A percentile compares a stretch with the other conserved stretches of the same genome.
phyloP scores from a whole-genome alignment of 2,797 vertebrate genomes.

The Acipenser transmontanus region DNA sequence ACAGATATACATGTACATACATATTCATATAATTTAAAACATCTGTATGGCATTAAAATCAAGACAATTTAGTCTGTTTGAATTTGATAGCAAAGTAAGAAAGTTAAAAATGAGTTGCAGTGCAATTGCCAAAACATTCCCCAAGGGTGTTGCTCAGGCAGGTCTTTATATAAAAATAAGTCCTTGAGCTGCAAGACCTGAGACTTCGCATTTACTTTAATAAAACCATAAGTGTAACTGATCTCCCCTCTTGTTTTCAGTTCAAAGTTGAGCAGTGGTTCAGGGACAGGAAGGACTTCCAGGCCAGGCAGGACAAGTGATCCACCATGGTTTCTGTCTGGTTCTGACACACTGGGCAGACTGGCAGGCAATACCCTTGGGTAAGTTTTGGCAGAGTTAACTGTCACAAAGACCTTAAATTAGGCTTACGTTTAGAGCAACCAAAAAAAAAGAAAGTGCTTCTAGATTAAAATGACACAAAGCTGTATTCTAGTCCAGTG shows the following conservation, averaged over 20 bases:
- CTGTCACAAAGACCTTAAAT: too few relatives aligned
- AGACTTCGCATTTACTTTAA: slow-evolving; percentile 46
- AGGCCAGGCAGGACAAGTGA: slow-evolving; percentile 99
- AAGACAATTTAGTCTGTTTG: too few relatives aligned
- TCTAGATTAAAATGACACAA: too few relatives aligned
- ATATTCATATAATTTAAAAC: too few relatives aligned
- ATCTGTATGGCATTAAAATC: too few relatives aligned
- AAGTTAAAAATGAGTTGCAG: slow-evolving; percentile 50
- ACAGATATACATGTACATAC: too few relatives aligned
- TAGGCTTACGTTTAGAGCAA: too few relatives aligned
- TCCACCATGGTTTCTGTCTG: slow-evolving; percentile 99
- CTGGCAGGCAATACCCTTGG: slow-evolving; percentile 99
- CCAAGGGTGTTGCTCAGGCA: slow-evolving; percentile 91
- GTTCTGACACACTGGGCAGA: slow-evolving; percentile 99
- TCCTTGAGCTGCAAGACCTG: slow-evolving; percentile 59
- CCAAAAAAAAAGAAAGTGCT: too few relatives aligned
- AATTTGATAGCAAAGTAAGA: too few relatives aligned
- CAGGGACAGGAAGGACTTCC: slow-evolving; percentile 98
- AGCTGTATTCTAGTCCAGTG: too few relatives aligned
- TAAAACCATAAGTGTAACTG: slow-evolving; percentile 67
- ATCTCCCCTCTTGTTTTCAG: slow-evolving; percentile 91
- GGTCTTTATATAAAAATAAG: slow-evolving; percentile 60
- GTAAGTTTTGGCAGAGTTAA: slow-evolving; percentile 83
- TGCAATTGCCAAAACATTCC: slow-evolving; percentile 58
- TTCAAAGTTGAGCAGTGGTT: slow-evolving; percentile 99